Evolutionary conservation across 2,113 vertebrate species (phyloP).

Genomic region (Glaucidium brasilianum): DNA sequence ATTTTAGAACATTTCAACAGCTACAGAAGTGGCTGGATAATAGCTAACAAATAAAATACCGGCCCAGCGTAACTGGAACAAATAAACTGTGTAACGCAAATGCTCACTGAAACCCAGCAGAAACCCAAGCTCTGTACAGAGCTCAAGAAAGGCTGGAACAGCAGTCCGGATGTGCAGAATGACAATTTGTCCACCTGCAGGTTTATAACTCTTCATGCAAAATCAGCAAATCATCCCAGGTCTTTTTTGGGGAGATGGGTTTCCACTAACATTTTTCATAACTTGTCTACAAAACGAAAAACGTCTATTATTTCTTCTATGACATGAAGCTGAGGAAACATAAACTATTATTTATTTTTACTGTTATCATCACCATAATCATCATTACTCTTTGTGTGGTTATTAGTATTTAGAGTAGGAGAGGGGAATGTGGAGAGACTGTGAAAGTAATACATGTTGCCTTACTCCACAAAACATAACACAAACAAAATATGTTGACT

Average conservation of each 20-base stretch:
- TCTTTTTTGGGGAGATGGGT: background rate
- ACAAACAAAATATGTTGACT: slow-evolving; percentile 12
- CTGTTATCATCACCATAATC: background rate
- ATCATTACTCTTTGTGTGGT: background rate
- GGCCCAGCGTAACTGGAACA: slow-evolving; percentile 8
- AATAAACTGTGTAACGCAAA: background rate
- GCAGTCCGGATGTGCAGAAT: background rate
- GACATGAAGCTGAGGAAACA: background rate
- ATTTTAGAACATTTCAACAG: slow-evolving; percentile 32
- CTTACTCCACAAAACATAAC: background rate
- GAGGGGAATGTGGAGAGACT: background rate
- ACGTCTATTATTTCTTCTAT: background rate
- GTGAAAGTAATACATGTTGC: background rate
- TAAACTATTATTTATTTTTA: background rate
- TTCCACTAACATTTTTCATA: background rate
- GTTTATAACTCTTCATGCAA: background rate
- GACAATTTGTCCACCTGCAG: background rate
- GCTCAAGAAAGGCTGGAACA: background rate
- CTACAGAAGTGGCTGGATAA: slow-evolving; percentile 39
- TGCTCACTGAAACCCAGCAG: background rate
- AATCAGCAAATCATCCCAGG: background rate
- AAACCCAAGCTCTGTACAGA: background rate
- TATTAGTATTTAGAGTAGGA: background rate
- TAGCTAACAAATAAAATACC: slow-evolving; percentile 47
- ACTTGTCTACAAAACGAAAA: background rate